Conservation (phyloP, 1,140 invertebrate species). For the Drosophila orena region DNA sequence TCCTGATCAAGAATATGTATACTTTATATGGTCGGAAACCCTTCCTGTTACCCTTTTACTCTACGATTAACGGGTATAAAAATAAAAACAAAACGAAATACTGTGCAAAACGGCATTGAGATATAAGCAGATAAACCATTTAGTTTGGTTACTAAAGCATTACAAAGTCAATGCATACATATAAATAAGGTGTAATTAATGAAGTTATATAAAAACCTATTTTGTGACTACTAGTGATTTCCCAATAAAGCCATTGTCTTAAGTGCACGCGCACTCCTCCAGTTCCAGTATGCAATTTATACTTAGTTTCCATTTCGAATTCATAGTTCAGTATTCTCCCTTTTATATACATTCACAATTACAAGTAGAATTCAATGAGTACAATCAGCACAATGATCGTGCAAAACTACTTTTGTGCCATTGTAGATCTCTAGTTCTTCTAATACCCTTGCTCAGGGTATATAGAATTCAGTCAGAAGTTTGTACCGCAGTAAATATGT, state of each 20-base stretch:
- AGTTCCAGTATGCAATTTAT: conserved; percentile 65
- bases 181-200: neutral
- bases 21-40: too few relatives aligned
- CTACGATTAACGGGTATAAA: too few relatives aligned
- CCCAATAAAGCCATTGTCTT: too few relatives aligned
- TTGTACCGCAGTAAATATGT: too few relatives aligned
- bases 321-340: conserved; percentile 43
- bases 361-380: conserved; percentile 57
- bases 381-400: conserved; percentile 73
- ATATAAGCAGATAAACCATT: too few relatives aligned
- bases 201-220: neutral
- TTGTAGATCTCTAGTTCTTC: conserved; percentile 30
- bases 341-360: conserved; percentile 18
- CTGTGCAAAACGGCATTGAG: too few relatives aligned
- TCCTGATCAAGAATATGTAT: too few relatives aligned
- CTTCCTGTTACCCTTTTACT: too few relatives aligned
- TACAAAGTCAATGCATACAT: neutral
- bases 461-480: too few relatives aligned
- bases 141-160: neutral
- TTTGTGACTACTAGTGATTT: conserved; percentile 64
- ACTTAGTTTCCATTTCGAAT: conserved; percentile 69
- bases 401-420: conserved; percentile 57
- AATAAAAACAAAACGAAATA: too few relatives aligned
- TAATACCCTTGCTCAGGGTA: too few relatives aligned
- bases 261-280: conserved; percentile 31